These are phyloP conservation scores for Nesogale talazaci DNA, from an alignment of 2,113 vertebrate genomes.

Conservation along the genomic window DNA sequence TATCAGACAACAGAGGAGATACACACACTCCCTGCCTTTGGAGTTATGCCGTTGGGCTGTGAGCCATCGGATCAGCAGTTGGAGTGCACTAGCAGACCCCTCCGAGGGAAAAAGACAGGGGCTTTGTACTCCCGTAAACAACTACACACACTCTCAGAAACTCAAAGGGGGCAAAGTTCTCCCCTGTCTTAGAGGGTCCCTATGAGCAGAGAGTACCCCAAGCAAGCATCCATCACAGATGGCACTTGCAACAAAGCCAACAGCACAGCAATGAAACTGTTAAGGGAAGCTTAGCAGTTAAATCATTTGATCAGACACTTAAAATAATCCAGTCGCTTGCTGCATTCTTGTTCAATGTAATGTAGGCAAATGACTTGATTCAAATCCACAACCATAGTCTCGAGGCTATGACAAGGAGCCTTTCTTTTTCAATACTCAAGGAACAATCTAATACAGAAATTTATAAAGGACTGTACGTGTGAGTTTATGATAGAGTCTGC, in stretches of 20 bases:
- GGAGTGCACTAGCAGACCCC: no score
- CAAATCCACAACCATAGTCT: neutral
- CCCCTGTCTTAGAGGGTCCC: neutral
- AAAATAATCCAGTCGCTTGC: neutral
- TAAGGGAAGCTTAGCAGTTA: neutral
- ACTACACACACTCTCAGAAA: no score
- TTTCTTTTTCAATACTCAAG: neutral
- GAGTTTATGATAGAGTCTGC: neutral
- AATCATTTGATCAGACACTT: neutral
- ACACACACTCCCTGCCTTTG: no score
- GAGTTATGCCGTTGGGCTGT: no score
- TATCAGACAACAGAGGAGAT: no score
- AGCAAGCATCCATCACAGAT: neutral
- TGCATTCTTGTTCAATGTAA: constrained; percentile 6
- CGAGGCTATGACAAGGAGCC: neutral
- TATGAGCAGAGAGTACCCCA: neutral
- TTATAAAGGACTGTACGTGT: neutral
- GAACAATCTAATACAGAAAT: neutral
- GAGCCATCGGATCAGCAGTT: no score
- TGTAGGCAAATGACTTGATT: neutral
- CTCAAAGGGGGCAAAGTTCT: no score
- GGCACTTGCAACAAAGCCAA: neutral
- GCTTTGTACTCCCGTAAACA: no score
- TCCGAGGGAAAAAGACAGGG: no score
- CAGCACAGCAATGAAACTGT: neutral